Percentiles rank a stretch among this genome's conserved stretches.
Conservation (phyloP, 1,140 invertebrate genomes). For the Drosophila neocordata region DNA sequence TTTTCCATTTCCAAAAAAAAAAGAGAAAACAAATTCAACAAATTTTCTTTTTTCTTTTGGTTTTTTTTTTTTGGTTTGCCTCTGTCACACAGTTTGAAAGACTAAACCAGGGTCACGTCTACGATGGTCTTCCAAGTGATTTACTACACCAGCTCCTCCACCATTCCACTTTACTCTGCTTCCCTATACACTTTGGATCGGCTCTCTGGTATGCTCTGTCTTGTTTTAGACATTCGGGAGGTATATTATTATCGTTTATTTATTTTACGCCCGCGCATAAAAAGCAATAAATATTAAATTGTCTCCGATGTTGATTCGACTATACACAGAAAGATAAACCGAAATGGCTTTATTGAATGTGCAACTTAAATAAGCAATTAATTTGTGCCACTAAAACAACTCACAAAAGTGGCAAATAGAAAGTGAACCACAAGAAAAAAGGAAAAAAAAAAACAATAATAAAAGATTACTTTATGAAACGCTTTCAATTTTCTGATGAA, state of each 20-base stretch:
- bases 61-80: neutral
- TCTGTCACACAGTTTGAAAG: slow-evolving; percentile 8
- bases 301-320: slow-evolving; percentile 17
- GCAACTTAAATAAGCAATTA: slow-evolving; percentile 61
- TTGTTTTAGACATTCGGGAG: slow-evolving; percentile 26
- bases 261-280: slow-evolving; percentile 58
- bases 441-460: neutral
- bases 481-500: neutral
- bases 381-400: slow-evolving; percentile 30
- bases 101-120: slow-evolving; percentile 9
- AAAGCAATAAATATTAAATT: slow-evolving; percentile 67
- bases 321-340: slow-evolving; percentile 24
- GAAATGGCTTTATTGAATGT: slow-evolving; percentile 42
- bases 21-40: neutral
- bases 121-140: slow-evolving; percentile 39
- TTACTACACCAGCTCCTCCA: slow-evolving; percentile 25
- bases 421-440: too few species aligned
- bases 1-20: neutral
- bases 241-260: slow-evolving; percentile 61
- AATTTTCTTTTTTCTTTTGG: neutral
- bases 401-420: neutral
- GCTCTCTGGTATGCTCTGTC: slow-evolving; percentile 14
- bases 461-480: neutral
- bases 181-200: too few species aligned
- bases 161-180: neutral